phyloP scores from a whole-genome alignment of 2,888 invertebrate species.

The Scelioninae gen. 2 region DNA sequence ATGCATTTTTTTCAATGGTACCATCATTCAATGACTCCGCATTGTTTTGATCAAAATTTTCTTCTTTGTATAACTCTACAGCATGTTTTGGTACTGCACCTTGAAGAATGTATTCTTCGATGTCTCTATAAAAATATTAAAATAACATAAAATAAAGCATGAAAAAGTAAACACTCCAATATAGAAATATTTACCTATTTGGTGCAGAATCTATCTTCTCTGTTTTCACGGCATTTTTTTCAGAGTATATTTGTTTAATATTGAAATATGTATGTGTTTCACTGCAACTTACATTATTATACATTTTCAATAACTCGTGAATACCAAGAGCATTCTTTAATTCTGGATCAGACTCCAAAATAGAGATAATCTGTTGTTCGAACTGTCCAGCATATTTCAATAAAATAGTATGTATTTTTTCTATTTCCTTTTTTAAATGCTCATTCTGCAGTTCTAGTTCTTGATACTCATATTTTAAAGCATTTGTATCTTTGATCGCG shows the following conservation, averaged over 20 bases:
- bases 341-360: constrained; percentile 71
- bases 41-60: constrained; percentile 70
- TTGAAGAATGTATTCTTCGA: constrained; percentile 81
- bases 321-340: constrained; percentile 68
- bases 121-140: constrained; percentile 65
- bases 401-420: constrained; percentile 83
- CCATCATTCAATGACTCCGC: constrained; percentile 66
- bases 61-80: constrained; percentile 76
- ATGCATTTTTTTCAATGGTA: constrained; percentile 62
- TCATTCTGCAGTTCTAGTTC: constrained; percentile 86
- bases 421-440: constrained; percentile 87
- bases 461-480: constrained; percentile 86
- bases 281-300: constrained; percentile 67
- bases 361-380: constrained; percentile 76
- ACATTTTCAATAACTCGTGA: constrained; percentile 69
- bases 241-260: constrained; percentile 51
- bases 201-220: constrained; percentile 42
- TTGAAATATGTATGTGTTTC: constrained; percentile 61
- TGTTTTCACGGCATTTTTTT: constrained; percentile 59
- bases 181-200: constrained; percentile 35
- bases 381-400: constrained; percentile 84
- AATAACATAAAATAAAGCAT: neutral
- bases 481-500: constrained; percentile 84
- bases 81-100: constrained; percentile 80
- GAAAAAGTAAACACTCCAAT: too few species aligned